Evolutionary conservation across 2,888 invertebrate species (phyloP).

Genomic region (Dendrolimus pini): DNA sequence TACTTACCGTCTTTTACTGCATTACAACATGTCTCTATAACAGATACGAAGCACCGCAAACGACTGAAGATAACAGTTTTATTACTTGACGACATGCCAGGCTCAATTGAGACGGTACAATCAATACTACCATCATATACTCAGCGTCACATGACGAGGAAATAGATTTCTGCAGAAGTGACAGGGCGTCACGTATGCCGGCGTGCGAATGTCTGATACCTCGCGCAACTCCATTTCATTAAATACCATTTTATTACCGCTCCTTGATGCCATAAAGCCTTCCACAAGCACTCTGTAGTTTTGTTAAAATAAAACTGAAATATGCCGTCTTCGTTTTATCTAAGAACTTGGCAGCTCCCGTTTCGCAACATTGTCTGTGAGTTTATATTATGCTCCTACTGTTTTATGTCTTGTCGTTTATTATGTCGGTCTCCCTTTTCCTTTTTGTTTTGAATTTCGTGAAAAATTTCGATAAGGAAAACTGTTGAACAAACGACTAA

Average conservation of each 20-base stretch:
- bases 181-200: conserved; percentile 25
- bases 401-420: conserved; percentile 47
- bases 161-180: conserved; percentile 33
- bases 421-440: conserved; percentile 32
- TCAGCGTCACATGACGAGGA: conserved; percentile 27
- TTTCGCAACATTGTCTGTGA: conserved; percentile 46
- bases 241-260: conserved; percentile 45
- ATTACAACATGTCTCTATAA: background rate
- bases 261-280: conserved; percentile 41
- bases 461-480: background rate
- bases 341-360: conserved; percentile 39
- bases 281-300: conserved; percentile 39
- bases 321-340: conserved; percentile 42
- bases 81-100: conserved; percentile 62
- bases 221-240: conserved; percentile 37
- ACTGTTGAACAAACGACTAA: conserved; percentile 15
- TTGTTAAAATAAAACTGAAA: conserved; percentile 51
- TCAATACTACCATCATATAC: conserved; percentile 27
- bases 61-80: conserved; percentile 63
- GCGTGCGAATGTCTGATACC: conserved; percentile 18
- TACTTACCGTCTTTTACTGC: conserved; percentile 38
- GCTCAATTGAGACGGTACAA: conserved; percentile 29
- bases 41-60: conserved; percentile 31
- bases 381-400: conserved; percentile 47
- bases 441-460: conserved; percentile 21